A percentile compares a stretch with the other conserved stretches of the same genome.
Conservation (phyloP, 2,888 invertebrate species). For the Drosophila fungiperda region DNA sequence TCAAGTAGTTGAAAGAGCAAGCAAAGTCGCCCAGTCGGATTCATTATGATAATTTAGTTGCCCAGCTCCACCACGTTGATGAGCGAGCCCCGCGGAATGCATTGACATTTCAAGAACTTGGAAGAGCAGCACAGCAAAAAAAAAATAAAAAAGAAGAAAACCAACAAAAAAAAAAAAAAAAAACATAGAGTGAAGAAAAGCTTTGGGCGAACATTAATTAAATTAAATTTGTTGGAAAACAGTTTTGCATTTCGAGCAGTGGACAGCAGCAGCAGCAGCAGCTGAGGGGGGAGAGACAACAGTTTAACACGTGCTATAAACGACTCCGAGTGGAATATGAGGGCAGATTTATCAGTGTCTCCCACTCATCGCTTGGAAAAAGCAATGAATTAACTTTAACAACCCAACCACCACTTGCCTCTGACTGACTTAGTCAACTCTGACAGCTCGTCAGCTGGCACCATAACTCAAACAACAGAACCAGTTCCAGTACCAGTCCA, state of each 20-base stretch:
- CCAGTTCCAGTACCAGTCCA: constrained; percentile 28
- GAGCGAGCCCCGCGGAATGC: constrained; percentile 49
- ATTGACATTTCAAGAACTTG: constrained; percentile 77
- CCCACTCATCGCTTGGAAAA: neutral
- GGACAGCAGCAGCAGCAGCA: constrained; percentile 5
- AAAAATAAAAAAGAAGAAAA: constrained; percentile 11
- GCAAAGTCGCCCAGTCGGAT: constrained; percentile 71
- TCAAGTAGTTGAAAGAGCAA: constrained; percentile 73
- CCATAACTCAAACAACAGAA: constrained; percentile 68
- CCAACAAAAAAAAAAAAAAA: neutral
- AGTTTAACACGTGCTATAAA: constrained; percentile 53
- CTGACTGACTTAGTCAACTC: constrained; percentile 37
- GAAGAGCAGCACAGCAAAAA: constrained; percentile 48
- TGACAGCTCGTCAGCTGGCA: constrained; percentile 80
- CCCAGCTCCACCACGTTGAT: constrained; percentile 27
- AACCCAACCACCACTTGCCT: constrained; percentile 48
- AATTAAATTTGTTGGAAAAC: constrained; percentile 77
- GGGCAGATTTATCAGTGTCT: constrained; percentile 36
- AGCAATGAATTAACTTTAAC: constrained; percentile 66
- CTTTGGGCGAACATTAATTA: constrained; percentile 59
- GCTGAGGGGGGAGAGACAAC: neutral
- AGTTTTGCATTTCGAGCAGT: constrained; percentile 43
- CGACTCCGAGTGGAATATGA: constrained; percentile 25
- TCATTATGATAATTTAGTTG: constrained; percentile 80
- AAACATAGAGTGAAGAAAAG: constrained; percentile 30